Conservation (phyloP, 2,797 vertebrate genomes). For the Acanthurus tractus region DNA sequence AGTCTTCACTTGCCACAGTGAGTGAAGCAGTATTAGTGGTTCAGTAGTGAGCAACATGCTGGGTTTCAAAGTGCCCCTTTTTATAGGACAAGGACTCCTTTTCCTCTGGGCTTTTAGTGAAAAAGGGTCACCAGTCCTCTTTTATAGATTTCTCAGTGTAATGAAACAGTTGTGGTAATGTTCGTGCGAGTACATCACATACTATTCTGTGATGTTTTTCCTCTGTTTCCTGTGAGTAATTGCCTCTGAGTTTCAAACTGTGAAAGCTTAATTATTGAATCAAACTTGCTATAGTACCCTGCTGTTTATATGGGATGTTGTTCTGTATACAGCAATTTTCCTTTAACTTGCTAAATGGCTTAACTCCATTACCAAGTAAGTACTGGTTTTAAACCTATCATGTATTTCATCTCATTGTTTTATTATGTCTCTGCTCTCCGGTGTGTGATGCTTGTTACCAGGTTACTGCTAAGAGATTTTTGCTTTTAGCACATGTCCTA, state of each 20-base stretch:
- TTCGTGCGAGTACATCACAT: conserved; percentile 51
- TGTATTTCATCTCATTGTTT: conserved; percentile 56
- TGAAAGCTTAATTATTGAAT: conserved; percentile 40
- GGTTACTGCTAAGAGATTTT: conserved; percentile 81
- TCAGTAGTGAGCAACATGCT: conserved; percentile 78
- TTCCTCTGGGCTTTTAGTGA: conserved; percentile 86
- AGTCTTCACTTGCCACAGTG: conserved; percentile 67
- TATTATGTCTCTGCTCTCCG: conserved; percentile 64
- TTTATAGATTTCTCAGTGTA: conserved; percentile 71
- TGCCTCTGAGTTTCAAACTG: conserved; percentile 9
- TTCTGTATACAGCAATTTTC: conserved; percentile 17
- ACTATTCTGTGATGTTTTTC: conserved; percentile 37
- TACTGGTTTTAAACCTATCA: conserved; percentile 43
- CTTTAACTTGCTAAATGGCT: conserved; percentile 35
- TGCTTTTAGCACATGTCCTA: conserved; percentile 78
- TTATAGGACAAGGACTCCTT: conserved; percentile 89
- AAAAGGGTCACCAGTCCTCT: conserved; percentile 82
- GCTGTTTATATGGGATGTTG: conserved; percentile 22
- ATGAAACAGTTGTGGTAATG: conserved; percentile 75
- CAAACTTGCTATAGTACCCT: not conserved
- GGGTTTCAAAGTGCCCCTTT: conserved; percentile 87
- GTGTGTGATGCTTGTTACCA: conserved; percentile 80
- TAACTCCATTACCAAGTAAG: conserved; percentile 18
- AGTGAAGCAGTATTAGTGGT: conserved; percentile 80
- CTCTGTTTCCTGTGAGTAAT: conserved; percentile 24